Conservation (phyloP, 2,888 invertebrate species). For the Epistrophella euchroma region DNA sequence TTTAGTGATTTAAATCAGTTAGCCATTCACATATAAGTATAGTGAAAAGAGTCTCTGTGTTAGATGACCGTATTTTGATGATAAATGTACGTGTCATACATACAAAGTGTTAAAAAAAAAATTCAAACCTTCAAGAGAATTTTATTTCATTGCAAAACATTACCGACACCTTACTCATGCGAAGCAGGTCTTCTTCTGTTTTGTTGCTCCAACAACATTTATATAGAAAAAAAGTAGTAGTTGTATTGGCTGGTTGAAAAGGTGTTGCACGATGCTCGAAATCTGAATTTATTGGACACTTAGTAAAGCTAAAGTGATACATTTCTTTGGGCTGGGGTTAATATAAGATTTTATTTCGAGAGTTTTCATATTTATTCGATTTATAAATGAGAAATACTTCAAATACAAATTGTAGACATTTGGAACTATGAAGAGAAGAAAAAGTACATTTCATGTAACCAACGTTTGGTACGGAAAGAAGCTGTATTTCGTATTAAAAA, state of each 20-base stretch:
- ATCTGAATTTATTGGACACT: slow-evolving; percentile 56
- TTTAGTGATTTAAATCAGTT: slow-evolving; percentile 55
- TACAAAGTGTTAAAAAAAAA: slow-evolving; percentile 24
- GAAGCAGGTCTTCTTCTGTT: slow-evolving; percentile 9
- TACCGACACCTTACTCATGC: slow-evolving; percentile 35
- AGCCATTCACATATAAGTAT: background rate
- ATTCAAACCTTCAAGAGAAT: slow-evolving; percentile 1
- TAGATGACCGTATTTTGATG: slow-evolving; percentile 64
- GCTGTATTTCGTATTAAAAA: too few relatives aligned
- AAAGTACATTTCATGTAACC: background rate
- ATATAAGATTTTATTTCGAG: slow-evolving; percentile 32
- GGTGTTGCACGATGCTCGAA: slow-evolving; percentile 23
- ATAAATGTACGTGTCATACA: slow-evolving; percentile 57
- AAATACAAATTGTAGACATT: background rate
- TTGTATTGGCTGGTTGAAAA: slow-evolving; percentile 18
- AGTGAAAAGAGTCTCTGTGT: slow-evolving; percentile 16
- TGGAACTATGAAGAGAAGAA: background rate
- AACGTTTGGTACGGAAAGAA: too few relatives aligned
- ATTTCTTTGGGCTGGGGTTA: slow-evolving; percentile 15
- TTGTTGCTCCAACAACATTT: background rate
- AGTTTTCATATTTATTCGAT: slow-evolving; percentile 45
- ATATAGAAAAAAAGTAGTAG: background rate
- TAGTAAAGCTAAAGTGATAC: slow-evolving; percentile 44
- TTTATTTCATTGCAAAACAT: slow-evolving; percentile 53
- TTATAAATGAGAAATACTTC: slow-evolving; percentile 12